Percentiles rank a stretch among this genome's conserved stretches.
Evolutionary conservation across 2,888 invertebrate species (phyloP).

Genomic region (Oxyteleia sp.): DNA sequence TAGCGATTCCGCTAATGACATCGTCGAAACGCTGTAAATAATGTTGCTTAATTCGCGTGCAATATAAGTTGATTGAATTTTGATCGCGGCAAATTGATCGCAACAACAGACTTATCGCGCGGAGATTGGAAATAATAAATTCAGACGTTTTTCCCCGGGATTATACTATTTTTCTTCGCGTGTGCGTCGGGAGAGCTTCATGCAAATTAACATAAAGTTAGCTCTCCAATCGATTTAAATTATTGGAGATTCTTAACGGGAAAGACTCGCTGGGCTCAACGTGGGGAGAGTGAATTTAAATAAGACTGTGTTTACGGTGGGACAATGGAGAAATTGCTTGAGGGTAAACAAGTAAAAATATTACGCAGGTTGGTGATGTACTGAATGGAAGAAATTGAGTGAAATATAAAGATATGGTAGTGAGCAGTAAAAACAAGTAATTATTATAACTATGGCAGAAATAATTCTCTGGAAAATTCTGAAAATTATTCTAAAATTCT

Average conservation of each 20-base stretch:
- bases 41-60: slow-evolving; percentile 12
- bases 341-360: too few species aligned
- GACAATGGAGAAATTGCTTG: not conserved
- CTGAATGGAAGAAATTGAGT: too few species aligned
- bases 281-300: not conserved
- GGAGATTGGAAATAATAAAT: slow-evolving; percentile 43
- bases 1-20: not conserved
- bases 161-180: slow-evolving; percentile 33
- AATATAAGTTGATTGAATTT: slow-evolving; percentile 51
- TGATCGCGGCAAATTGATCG: slow-evolving; percentile 49
- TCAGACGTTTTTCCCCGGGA: slow-evolving; percentile 21
- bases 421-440: too few species aligned
- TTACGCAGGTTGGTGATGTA: not conserved
- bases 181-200: slow-evolving; percentile 8
- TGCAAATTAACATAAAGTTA: slow-evolving; percentile 30
- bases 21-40: slow-evolving; percentile 1
- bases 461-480: too few species aligned
- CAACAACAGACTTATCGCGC: slow-evolving; percentile 41
- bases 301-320: slow-evolving; percentile 4
- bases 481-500: too few species aligned
- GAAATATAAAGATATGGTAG: too few species aligned
- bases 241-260: not conserved
- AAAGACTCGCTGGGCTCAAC: not conserved
- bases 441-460: too few species aligned
- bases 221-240: slow-evolving; percentile 21